These are phyloP conservation scores for Phaonia tiefii DNA, from an alignment of 2,888 invertebrate species.

Conservation along the genomic window DNA sequence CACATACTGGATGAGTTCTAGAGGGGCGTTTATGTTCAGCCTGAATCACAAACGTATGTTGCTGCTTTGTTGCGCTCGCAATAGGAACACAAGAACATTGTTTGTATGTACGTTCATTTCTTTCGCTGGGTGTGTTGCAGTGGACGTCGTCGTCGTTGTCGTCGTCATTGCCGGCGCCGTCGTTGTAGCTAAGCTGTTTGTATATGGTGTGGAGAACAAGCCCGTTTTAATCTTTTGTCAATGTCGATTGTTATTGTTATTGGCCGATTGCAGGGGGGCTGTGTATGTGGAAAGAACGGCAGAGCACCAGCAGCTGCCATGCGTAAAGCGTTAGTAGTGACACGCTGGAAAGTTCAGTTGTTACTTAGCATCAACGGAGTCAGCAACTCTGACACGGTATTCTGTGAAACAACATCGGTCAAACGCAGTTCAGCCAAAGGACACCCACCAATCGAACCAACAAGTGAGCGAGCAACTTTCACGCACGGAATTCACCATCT, in stretches of 20 bases:
- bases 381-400: constrained; percentile 70
- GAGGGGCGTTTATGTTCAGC: constrained; percentile 4
- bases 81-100: constrained; percentile 20
- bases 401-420: constrained; percentile 3
- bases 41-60: neutral
- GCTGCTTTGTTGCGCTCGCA: neutral
- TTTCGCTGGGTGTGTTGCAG: constrained; percentile 49
- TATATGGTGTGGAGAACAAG: constrained; percentile 56
- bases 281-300: constrained; percentile 10
- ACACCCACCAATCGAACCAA: neutral
- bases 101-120: too few species aligned
- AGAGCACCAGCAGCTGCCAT: constrained; percentile 52
- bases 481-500: neutral
- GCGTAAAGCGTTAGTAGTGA: constrained; percentile 63
- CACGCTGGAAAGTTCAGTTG: constrained; percentile 76
- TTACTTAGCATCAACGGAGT: constrained; percentile 76
- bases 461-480: constrained; percentile 13
- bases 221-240: constrained; percentile 57
- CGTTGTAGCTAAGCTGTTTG: too few species aligned
- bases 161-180: neutral
- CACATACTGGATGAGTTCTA: neutral
- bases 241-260: constrained; percentile 60
- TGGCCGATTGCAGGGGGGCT: constrained; percentile 56
- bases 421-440: neutral
- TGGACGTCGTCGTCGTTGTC: neutral